Evolutionary conservation across 2,797 vertebrate species (phyloP), one percentile per base, ranked within the genome.

Genomic region (Pempheris klunzingeri): DNA sequence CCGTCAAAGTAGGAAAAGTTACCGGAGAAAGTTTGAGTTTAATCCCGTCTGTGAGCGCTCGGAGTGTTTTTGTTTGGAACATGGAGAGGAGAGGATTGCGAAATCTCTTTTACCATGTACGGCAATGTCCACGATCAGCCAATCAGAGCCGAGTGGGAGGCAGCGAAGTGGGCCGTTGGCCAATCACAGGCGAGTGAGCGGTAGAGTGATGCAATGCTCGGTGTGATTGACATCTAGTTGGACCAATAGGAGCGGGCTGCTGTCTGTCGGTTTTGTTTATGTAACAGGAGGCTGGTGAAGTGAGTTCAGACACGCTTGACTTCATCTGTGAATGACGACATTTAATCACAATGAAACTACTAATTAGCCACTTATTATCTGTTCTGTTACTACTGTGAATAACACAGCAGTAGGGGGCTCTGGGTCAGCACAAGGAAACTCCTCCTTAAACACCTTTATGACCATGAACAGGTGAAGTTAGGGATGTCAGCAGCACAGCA

Each of bases 11-110:
- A 0, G 30, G 11, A 0, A 38, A 69, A 75, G 55, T 68, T 49
- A 1, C 1, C 58, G 44, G 0, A 7, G 38, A 76, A 89, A 86
- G 22, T 54, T 77, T 28, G 65, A 83, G 64, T 81, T 90, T 61
- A 80, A 82, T 74, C 47, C 78, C 77, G 83, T 82, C 72, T 53
- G 52, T 44, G 39, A 18, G 67, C 65, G 85, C 71, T 82, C 58
- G n/a, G 77, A 86, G n/a, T 95, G 92, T 94, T 94, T 94, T 95
- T 95, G 94, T 96, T 95, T 95, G 79, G 90, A 90, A 91, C 90
- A 87, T 85, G 87, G 91, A 92, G 86, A 80, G 86, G 70, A 84
- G 80, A 65, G 49, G 92, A 95, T 96, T 96, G 95, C 95, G 94
- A 95, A 95, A 96, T 95, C 90, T 86, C 73, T 87, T 86, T 94